These are phyloP conservation scores for Meda fulgida DNA, from an alignment of 2,797 vertebrate genomes.

Conservation along the genomic window DNA sequence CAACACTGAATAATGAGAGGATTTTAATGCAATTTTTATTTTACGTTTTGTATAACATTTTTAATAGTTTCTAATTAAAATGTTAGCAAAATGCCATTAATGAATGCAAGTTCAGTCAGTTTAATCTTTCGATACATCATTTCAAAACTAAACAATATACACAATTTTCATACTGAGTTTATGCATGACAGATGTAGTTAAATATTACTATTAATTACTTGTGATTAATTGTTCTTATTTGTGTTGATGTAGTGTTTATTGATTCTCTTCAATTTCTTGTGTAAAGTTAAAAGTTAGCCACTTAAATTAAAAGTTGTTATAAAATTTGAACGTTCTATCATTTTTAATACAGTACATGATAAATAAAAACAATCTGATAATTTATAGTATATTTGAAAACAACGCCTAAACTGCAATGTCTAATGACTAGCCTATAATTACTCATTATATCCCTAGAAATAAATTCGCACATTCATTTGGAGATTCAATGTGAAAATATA, in stretches of 20 bases:
- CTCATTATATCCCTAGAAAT: neutral
- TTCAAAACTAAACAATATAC: slow-evolving; percentile 2
- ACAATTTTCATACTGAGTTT: neutral
- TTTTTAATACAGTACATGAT: neutral
- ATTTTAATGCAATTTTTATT: neutral
- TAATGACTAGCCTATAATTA: neutral
- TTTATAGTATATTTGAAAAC: neutral
- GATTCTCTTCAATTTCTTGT: neutral
- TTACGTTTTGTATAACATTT: neutral
- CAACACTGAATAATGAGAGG: neutral
- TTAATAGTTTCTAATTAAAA: neutral
- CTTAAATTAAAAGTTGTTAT: neutral
- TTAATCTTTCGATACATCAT: neutral
- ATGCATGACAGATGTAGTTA: neutral
- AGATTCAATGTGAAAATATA: neutral
- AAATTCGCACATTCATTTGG: neutral
- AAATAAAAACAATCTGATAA: neutral
- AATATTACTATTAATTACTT: neutral
- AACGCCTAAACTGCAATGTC: too few species aligned
- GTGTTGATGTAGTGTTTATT: neutral
- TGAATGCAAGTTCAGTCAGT: neutral
- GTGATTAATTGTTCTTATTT: neutral
- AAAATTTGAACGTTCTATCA: neutral
- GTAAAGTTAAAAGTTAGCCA: too few species aligned
- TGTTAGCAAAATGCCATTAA: neutral